Evolutionary conservation across 2,888 invertebrate genomes (phyloP), one percentile per base, ranked within the genome.

Genomic region (Monopis laevigella): DNA sequence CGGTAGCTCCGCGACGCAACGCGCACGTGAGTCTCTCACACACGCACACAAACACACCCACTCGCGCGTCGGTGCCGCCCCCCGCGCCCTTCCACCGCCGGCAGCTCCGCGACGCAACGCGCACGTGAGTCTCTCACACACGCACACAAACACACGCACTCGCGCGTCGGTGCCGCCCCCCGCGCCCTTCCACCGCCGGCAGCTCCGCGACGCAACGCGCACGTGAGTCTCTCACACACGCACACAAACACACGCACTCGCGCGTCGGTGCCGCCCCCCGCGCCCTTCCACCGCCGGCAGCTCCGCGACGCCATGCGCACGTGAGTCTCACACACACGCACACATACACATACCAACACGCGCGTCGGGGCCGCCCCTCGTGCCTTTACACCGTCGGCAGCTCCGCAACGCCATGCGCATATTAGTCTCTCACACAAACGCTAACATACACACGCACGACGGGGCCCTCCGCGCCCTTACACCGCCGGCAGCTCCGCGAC

Each of bases 101-200:
- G 45, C 74, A 78, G n/a, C 85, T 85, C 5, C 85, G 86, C 28
- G 88, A 82, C 2, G 63, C 89, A 88, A 46, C 89, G 56, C 88
- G 52, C 70, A 54, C 51, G 17, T 80, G 46, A 83, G 87, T 43
- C n/a, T n/a, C n/a, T n/a, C n/a, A n/a, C n/a, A n/a, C n/a, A n/a
- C n/a, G n/a, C n/a, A n/a, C n/a, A n/a, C n/a, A n/a, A n/a, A n/a
- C n/a, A n/a, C n/a, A n/a, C n/a, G n/a, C 75, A 55, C 71, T 77
- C 46, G 51, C 43, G 61, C 67, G 65, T 56, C 56, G 70, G 54
- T 71, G 82, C 42, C 75, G 83, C 48, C 73, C 86, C 49, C 80
- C 39, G 40, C 42, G 34, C 89, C 43, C 80, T 87, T 61, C 56
- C 65, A 70, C 40, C 61, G 68, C 84, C 86, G 35, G 84, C 45